Conservation (phyloP, 2,113 vertebrate species). For the Antechinus flavipes region DNA sequence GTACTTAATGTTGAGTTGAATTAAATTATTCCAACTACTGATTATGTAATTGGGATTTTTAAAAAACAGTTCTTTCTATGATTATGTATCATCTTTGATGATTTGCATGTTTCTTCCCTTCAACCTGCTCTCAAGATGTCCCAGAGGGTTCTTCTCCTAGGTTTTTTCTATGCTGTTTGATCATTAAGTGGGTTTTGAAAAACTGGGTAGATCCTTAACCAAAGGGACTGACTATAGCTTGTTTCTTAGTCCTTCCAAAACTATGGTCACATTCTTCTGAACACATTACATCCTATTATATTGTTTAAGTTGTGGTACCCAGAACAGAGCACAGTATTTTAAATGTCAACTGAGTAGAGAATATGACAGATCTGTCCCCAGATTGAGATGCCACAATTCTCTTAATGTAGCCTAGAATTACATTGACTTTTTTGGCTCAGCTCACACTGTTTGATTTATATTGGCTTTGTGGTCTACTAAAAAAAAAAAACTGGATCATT, state of each 20-base stretch:
- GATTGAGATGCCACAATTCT: neutral
- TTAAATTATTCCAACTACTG: neutral
- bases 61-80: neutral
- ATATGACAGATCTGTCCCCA: neutral
- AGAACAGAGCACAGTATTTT: neutral
- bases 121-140: neutral
- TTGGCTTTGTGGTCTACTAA: too few species aligned
- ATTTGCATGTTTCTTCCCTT: neutral
- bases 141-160: neutral
- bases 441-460: too few species aligned
- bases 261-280: neutral
- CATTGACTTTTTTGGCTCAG: too few species aligned
- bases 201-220: neutral
- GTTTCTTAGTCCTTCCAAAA: neutral
- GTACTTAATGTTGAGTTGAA: neutral
- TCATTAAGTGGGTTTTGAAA: neutral
- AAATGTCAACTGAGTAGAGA: neutral
- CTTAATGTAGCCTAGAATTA: too few species aligned
- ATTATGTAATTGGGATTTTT: neutral
- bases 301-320: neutral
- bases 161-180: neutral
- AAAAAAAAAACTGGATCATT: too few species aligned
- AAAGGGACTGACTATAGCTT: neutral
- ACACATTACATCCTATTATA: neutral
- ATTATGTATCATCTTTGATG: neutral